A percentile compares a stretch with the other conserved stretches of the same genome.
These are phyloP conservation scores for Orthonychiurus folsomi DNA, from an alignment of 2,888 invertebrate species.

Conservation along the genomic window DNA sequence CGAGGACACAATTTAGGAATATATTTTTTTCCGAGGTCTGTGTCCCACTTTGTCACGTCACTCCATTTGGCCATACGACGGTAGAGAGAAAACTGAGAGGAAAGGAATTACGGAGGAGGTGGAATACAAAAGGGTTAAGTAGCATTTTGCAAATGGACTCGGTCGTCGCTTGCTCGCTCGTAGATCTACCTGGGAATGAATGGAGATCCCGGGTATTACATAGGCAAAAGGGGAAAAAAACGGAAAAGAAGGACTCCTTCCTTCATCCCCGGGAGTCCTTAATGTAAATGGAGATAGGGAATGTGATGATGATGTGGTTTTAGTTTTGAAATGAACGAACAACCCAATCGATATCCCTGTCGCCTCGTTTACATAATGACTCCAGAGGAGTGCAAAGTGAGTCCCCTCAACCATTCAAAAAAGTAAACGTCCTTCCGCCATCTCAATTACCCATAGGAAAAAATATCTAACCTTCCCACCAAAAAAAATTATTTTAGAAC, in stretches of 20 bases:
- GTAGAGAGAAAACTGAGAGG: background rate
- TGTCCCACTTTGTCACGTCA: background rate
- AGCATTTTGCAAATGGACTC: background rate
- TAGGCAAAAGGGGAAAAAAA: too few species aligned
- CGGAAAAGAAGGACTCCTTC: too few species aligned
- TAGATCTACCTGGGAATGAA: background rate
- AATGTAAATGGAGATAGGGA: background rate
- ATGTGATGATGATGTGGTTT: background rate
- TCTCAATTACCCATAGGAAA: too few species aligned
- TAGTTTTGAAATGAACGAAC: conserved; percentile 1
- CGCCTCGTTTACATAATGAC: background rate
- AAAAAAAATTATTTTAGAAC: too few species aligned
- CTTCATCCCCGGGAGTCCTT: too few species aligned
- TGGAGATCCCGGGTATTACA: background rate
- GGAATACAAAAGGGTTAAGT: conserved; percentile 1
- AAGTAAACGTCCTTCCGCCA: too few species aligned
- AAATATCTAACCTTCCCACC: too few species aligned
- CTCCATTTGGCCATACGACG: background rate
- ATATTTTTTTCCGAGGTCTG: too few species aligned
- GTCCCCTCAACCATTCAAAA: too few species aligned
- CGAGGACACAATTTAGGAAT: too few species aligned
- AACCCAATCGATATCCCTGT: background rate
- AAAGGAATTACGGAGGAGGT: background rate
- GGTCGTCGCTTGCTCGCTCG: background rate
- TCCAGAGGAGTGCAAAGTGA: too few species aligned